Evolutionary conservation across 2,113 vertebrate species (phyloP).

Genomic region (Phylloscopus trochiloides): DNA sequence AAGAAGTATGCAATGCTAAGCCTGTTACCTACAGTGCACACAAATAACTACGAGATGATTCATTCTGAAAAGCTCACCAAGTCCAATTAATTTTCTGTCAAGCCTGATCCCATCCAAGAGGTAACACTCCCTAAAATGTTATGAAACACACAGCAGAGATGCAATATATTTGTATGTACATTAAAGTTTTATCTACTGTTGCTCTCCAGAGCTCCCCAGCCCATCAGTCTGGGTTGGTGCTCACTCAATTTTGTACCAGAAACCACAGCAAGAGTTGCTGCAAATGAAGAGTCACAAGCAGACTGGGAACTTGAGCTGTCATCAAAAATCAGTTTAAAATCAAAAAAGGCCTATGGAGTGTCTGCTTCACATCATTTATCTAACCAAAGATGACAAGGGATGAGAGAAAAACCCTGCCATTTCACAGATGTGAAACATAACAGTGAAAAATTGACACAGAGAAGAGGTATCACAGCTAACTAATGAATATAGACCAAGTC

Average conservation of each 20-base stretch:
- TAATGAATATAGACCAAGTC: not conserved
- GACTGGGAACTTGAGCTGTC: not conserved
- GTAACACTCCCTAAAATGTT: not conserved
- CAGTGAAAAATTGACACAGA: not conserved
- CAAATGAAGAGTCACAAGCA: not conserved
- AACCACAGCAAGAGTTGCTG: not conserved
- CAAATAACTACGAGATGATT: not conserved
- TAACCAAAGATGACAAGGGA: not conserved
- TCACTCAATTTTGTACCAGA: not conserved
- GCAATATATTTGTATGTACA: not conserved
- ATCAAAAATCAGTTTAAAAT: not conserved
- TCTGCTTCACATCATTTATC: not conserved
- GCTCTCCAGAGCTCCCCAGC: not conserved
- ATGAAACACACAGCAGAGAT: not conserved
- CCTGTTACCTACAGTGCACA: not conserved
- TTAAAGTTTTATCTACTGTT: not conserved
- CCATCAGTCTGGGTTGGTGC: not conserved
- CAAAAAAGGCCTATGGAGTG: not conserved
- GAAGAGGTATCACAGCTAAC: not conserved
- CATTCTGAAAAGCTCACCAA: not conserved
- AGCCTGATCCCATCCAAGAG: not conserved
- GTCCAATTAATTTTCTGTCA: not conserved
- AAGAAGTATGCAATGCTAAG: not conserved
- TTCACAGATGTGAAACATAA: not conserved
- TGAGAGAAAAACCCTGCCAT: not conserved